Base-by-base conservation (phyloP, 2,888 invertebrate genomes). In the Parnassius apollo region DNA sequence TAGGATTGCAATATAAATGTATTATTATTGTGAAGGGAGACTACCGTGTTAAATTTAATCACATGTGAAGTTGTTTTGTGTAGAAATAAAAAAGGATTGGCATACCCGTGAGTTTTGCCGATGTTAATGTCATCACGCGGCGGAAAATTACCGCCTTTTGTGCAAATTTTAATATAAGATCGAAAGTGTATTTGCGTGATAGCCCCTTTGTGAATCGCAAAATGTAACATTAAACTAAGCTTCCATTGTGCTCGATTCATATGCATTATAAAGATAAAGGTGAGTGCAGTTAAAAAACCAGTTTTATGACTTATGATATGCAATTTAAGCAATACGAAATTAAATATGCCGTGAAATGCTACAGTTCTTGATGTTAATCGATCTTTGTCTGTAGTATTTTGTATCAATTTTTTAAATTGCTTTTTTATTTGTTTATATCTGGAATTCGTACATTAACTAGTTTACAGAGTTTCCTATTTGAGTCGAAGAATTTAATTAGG, bases 121-220 rank as follows among this genome's bases (percentile, higher is more conserved):
- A 83, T 80, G 87, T 91, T 91, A 91, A 83, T 87, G 84, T 85
- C 84, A 83, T 85, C 89, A 86, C 75, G 71, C 75, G 69, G 78
- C 88, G 87, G 85, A 90, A 91, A 90, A 91, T 91, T 85, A 81
- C 83, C 83, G 81, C 80, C 84, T 86, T 86, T 83, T 83, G 83
- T 84, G 82, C 83, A 83, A 85, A 88, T 87, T 86, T 88, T 79
- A 86, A 88, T 86, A 77, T 72, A 72, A 82, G 73, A 87, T 85
- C 82, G 81, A 87, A 84, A 85, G 84, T 83, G 78, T 76, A 77
- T 74, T 72, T 73, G 70, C 75, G 22, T 18, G 72, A 74, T 73
- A 75, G 71, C 73, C 75, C 71, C 75, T 79, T 80, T 81, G 79
- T 76, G 78, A 78, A 77, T 74, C 35, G 75, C 77, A 75, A 78